Base-by-base conservation (phyloP, 2,113 vertebrate species). In the Ailuropoda melanoleuca region DNA sequence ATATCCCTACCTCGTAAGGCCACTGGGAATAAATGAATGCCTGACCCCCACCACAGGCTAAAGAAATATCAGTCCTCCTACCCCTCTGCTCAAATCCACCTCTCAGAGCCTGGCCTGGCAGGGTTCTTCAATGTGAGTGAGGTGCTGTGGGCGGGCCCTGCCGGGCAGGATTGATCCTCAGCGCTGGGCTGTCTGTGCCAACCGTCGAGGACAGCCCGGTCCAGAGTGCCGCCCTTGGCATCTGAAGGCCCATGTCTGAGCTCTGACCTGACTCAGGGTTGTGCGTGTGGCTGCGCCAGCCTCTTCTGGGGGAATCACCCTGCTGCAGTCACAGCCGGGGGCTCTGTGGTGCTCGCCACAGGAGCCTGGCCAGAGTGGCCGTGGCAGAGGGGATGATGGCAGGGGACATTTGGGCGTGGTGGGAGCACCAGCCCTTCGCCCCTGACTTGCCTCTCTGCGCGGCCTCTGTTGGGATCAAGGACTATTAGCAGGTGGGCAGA, bases 371-470 rank as follows among this genome's bases (percentile, higher is more conserved):
- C 64, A 26, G 37, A 90, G 53, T 3, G 1, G 34, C 34, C 34
- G 4, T 17, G 48, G 29, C 29, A 0, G 6, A 48, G 11, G 46
- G 53, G 29, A 56, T 26, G 77, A 34, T 1, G 37, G 24, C 26
- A 0, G 64, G 3, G 29, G 88, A 12, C 58, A 1, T 55, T 4
- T n/a, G 84, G 8, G 17, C 0, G 4, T 13, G 19, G 39, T 1
- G 5, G 21, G 3, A 26, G 43, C 19, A 4, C 26, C 3, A 10
- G 26, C 37, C 50, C 31, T 26, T 17, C 14, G 1, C 3, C 26
- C 17, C 13, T 0, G 6, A 70, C 18, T 17, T n/a, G 82, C 37
- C 5, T 0, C 55, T 81, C 15, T 60, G 23, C 1, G 0, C 6
- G 34, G 39, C 24, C 43, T 93, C 62, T 26, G 24, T 53, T 34